A percentile compares a stretch with the other conserved stretches of the same genome.
These are phyloP conservation scores for Chelmon rostratus DNA, from an alignment of 2,797 vertebrate species.

Conservation along the genomic window DNA sequence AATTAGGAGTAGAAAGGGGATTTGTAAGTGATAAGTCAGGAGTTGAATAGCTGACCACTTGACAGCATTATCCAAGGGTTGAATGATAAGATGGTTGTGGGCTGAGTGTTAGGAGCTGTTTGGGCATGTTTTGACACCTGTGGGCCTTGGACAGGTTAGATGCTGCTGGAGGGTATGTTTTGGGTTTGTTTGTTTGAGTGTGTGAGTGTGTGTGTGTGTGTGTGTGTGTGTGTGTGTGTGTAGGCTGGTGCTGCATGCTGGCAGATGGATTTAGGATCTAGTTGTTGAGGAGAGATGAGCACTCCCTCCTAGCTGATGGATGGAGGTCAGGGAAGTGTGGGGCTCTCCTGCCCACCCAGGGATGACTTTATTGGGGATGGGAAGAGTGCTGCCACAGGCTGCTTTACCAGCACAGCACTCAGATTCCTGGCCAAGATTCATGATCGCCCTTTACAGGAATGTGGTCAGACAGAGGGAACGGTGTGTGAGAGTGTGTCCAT, in stretches of 20 bases:
- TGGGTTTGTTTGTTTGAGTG: conserved; percentile 13
- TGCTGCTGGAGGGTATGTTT: conserved; percentile 38
- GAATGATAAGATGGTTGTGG: conserved; percentile 61
- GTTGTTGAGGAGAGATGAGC: conserved; percentile 60
- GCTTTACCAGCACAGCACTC: conserved; percentile 73
- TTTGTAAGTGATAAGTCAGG: conserved; percentile 57
- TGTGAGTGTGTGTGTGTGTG: conserved; percentile 28
- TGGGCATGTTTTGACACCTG: conserved; percentile 76
- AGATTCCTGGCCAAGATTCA: conserved; percentile 84
- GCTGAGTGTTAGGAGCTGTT: conserved; percentile 43
- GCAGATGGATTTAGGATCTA: conserved; percentile 77
- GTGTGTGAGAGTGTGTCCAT: conserved; percentile 32
- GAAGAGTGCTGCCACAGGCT: conserved; percentile 81
- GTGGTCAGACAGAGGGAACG: conserved; percentile 72
- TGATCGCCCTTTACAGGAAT: conserved; percentile 83
- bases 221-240: conserved; percentile 30
- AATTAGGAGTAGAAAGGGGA: conserved; percentile 41
- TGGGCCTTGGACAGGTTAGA: conserved; percentile 48
- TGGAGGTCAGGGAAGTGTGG: conserved; percentile 80
- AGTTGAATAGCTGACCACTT: conserved; percentile 49
- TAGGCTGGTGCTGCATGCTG: conserved; percentile 38
- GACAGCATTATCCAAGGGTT: conserved; percentile 68
- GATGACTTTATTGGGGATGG: conserved; percentile 81
- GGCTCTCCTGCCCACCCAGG: conserved; percentile 83
- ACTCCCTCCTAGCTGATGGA: conserved; percentile 83